Percentiles rank a stretch among this genome's conserved stretches.
Evolutionary conservation across 2,113 vertebrate species (phyloP).

Genomic region (Mohoua ochrocephala): DNA sequence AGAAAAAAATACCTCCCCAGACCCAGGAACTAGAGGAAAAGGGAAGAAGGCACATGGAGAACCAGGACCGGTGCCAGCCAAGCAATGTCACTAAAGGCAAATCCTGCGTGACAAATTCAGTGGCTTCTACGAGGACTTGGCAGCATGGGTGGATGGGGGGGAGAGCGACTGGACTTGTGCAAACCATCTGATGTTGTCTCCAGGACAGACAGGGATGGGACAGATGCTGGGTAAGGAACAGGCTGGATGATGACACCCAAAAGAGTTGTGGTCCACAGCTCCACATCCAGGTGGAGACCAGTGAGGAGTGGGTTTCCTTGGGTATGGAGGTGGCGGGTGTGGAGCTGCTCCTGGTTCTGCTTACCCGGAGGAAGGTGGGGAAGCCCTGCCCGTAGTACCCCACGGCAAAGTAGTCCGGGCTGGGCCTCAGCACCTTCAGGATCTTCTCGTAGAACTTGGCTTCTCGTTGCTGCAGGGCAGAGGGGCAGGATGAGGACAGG

Average conservation of each 20-base stretch:
- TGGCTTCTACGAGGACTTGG: fast-evolving
- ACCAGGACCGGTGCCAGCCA: neutral
- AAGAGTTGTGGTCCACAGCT: neutral
- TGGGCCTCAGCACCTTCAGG: conserved; percentile 65
- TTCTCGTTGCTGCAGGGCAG: conserved; percentile 18
- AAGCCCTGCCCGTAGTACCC: conserved; percentile 63
- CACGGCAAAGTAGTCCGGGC: conserved; percentile 51
- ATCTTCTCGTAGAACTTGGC: conserved; percentile 65
- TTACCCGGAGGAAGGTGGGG: conserved; percentile 64
- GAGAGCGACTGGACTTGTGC: neutral
- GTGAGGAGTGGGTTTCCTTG: neutral
- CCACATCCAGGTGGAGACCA: neutral
- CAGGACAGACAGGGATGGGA: neutral
- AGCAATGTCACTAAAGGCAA: neutral
- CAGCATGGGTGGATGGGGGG: neutral
- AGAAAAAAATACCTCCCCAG: neutral
- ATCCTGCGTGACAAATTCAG: neutral
- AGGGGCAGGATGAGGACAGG: neutral
- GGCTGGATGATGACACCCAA: neutral
- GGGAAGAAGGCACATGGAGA: neutral
- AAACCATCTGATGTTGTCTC: neutral
- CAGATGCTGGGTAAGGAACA: neutral
- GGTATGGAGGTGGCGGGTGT: neutral
- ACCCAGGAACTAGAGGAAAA: neutral
- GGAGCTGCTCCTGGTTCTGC: neutral